Conservation (phyloP, 2,113 vertebrate genomes). For the Coptodon bakossiorum region DNA sequence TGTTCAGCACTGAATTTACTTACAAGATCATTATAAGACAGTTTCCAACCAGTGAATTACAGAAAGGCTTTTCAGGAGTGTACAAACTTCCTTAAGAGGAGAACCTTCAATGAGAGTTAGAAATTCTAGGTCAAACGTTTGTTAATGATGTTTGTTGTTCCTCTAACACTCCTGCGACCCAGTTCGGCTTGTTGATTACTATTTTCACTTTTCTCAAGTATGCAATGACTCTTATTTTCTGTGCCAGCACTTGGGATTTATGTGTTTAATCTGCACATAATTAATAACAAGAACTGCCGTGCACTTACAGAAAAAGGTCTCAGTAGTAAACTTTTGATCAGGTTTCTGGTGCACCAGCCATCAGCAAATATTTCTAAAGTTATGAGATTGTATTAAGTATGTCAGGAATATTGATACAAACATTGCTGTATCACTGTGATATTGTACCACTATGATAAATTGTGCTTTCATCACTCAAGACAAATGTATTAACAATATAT, state of each 20-base stretch:
- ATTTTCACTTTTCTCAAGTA: conserved; percentile 1
- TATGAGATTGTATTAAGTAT: background rate
- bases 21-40: background rate
- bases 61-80: background rate
- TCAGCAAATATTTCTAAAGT: background rate
- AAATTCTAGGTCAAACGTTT: conserved; percentile 38
- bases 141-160: conserved; percentile 28
- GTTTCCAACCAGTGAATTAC: background rate
- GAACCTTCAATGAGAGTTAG: background rate
- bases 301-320: background rate
- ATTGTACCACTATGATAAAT: background rate
- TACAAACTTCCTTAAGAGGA: background rate
- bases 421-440: background rate
- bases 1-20: background rate
- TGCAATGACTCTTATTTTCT: background rate
- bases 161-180: conserved; percentile 1
- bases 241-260: background rate
- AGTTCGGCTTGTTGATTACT: conserved; percentile 20
- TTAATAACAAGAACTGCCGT: background rate
- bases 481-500: background rate
- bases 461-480: background rate
- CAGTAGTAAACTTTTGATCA: background rate
- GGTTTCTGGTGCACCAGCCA: background rate
- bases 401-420: background rate
- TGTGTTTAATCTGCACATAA: conserved; percentile 2